These are phyloP conservation scores for Rhopalosiphum padi DNA, from an alignment of 1,140 invertebrate species.

Conservation along the genomic window DNA sequence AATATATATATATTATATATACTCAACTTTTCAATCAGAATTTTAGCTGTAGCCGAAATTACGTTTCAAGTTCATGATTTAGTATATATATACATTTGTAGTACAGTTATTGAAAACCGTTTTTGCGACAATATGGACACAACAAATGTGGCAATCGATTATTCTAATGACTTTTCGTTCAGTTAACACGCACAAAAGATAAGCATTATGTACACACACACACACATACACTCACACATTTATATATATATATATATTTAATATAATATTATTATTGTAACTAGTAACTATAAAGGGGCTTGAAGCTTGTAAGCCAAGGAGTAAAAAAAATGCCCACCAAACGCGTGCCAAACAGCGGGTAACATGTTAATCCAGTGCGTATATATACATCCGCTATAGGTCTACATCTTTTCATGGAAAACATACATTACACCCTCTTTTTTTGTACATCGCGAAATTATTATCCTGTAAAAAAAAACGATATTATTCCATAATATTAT, in stretches of 20 bases:
- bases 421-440: constrained; percentile 27
- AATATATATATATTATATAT: no score
- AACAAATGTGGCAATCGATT: constrained; percentile 49
- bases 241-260: background rate
- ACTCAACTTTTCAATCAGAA: constrained; percentile 14
- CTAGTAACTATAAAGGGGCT: constrained; percentile 3
- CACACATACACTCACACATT: background rate
- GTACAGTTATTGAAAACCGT: background rate
- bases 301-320: constrained; percentile 29
- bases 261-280: constrained; percentile 43
- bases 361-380: constrained; percentile 49
- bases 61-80: background rate
- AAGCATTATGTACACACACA: background rate
- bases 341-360: constrained; percentile 58
- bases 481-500: constrained; percentile 26
- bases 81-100: background rate
- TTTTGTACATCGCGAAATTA: constrained; percentile 29
- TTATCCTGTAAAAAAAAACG: constrained; percentile 28
- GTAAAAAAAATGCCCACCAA: constrained; percentile 36
- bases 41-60: background rate
- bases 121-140: background rate
- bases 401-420: constrained; percentile 49
- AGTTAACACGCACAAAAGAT: constrained; percentile 51
- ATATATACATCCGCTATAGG: constrained; percentile 22
- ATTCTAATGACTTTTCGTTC: constrained; percentile 58